A percentile compares a stretch with the other conserved stretches of the same genome.
These are phyloP conservation scores for Cantharis rustica DNA, from an alignment of 2,888 invertebrate genomes.

Conservation along the genomic window DNA sequence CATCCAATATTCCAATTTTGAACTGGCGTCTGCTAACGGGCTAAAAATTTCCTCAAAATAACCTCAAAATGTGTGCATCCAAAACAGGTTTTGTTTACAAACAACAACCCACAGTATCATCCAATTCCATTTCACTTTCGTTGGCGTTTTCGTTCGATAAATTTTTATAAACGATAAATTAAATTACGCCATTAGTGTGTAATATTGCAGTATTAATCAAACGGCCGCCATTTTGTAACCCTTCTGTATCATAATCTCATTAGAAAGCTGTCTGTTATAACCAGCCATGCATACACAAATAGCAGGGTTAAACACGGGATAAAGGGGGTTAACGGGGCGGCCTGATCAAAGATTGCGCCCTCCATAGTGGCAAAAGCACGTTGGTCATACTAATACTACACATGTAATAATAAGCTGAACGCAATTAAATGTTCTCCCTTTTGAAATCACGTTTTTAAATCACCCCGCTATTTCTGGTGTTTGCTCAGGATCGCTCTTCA, in stretches of 20 bases:
- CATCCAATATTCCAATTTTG: neutral
- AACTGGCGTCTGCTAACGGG: neutral
- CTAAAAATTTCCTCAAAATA: neutral
- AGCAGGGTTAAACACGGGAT: slow-evolving; percentile 40
- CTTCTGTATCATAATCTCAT: slow-evolving; percentile 57
- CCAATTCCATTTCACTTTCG: neutral
- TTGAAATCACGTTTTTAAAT: slow-evolving; percentile 54
- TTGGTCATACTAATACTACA: slow-evolving; percentile 39
- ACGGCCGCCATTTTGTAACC: slow-evolving; percentile 55
- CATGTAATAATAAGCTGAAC: slow-evolving; percentile 44
- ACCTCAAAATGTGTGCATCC: neutral
- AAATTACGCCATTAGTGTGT: slow-evolving; percentile 34
- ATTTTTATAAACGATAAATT: neutral
- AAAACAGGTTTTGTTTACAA: slow-evolving; percentile 17
- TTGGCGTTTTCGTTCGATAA: neutral
- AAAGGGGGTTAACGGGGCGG: slow-evolving; percentile 42
- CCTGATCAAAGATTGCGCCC: slow-evolving; percentile 43
- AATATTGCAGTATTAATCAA: slow-evolving; percentile 44
- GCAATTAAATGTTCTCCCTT: slow-evolving; percentile 49
- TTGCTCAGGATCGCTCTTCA: slow-evolving; percentile 47
- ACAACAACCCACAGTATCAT: slow-evolving; percentile 4
- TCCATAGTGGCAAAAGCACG: slow-evolving; percentile 30
- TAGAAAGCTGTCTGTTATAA: slow-evolving; percentile 55
- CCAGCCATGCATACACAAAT: slow-evolving; percentile 53
- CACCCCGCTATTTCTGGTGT: slow-evolving; percentile 40